Percentiles rank a stretch among this genome's conserved stretches.
Conservation (phyloP, 2,888 invertebrate genomes). For the Trissolcus brochymenae region DNA sequence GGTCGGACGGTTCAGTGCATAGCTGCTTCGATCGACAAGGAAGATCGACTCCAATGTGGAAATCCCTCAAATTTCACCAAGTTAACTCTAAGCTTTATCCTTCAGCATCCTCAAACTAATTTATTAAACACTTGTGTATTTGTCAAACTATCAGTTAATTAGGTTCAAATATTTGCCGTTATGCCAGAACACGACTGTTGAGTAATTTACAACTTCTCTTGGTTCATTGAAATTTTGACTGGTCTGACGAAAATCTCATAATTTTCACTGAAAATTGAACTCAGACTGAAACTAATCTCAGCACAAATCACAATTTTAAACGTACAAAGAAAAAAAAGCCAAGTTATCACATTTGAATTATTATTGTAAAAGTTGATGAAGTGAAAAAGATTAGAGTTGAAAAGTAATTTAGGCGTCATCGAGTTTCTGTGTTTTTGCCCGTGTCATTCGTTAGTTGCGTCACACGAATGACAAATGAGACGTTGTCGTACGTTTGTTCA, state of each 20-base stretch:
- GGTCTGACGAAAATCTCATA: conserved; percentile 18
- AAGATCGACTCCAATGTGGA: conserved; percentile 46
- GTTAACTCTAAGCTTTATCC: conserved; percentile 43
- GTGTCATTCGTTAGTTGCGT: conserved; percentile 60
- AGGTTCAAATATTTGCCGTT: conserved; percentile 19
- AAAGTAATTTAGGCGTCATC: conserved; percentile 43
- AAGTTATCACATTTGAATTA: conserved; percentile 13
- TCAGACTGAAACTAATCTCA: not conserved
- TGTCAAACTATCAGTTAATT: conserved; percentile 38
- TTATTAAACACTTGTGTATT: conserved; percentile 46
- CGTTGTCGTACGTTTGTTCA: conserved; percentile 75
- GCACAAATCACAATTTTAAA: not conserved
- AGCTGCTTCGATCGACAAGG: conserved; percentile 49
- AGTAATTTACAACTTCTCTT: too few species aligned
- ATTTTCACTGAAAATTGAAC: conserved; percentile 10
- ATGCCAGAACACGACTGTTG: too few species aligned
- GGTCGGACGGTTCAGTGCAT: conserved; percentile 50
- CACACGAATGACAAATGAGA: conserved; percentile 74
- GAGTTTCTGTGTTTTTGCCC: conserved; percentile 35
- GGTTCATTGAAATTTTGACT: too few species aligned
- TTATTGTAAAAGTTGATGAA: conserved; percentile 3
- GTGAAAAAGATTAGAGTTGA: conserved; percentile 14
- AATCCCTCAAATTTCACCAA: conserved; percentile 33
- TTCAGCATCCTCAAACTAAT: conserved; percentile 34
- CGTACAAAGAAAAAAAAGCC: not conserved